Percentiles rank a stretch among this genome's conserved stretches.
phyloP scores from a whole-genome alignment of 2,797 vertebrate genomes.

The Gobionotothen gibberifrons region DNA sequence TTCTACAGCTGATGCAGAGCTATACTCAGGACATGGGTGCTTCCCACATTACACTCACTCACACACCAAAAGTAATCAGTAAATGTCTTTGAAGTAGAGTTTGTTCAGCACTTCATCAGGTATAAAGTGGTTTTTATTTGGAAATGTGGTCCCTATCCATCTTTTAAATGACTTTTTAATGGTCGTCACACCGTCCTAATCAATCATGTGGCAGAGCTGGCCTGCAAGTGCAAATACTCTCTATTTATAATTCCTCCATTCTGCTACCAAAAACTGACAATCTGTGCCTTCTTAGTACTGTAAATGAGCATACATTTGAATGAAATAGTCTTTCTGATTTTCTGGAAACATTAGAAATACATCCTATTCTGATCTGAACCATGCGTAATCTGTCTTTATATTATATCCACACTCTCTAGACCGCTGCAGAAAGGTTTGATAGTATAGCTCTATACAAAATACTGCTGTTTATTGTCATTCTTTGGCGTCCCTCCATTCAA shows the following conservation, averaged over 20 bases:
- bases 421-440: slow-evolving; percentile 21
- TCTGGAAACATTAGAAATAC: slow-evolving; percentile 42
- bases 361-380: slow-evolving; percentile 23
- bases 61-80: slow-evolving; percentile 77
- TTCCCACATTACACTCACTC: slow-evolving; percentile 69
- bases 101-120: slow-evolving; percentile 87
- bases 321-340: slow-evolving; percentile 44
- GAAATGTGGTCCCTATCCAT: slow-evolving; percentile 87
- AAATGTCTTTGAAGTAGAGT: slow-evolving; percentile 85
- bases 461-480: slow-evolving; percentile 49
- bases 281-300: slow-evolving; percentile 45
- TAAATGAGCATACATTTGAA: slow-evolving; percentile 36
- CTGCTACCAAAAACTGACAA: slow-evolving; percentile 62
- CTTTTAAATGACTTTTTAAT: slow-evolving; percentile 91
- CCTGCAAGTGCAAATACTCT: slow-evolving; percentile 77
- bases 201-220: slow-evolving; percentile 82
- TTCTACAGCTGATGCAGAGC: slow-evolving; percentile 53
- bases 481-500: slow-evolving; percentile 40
- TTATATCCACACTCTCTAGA: slow-evolving; percentile 12
- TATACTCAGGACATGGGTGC: slow-evolving; percentile 34
- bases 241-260: slow-evolving; percentile 80
- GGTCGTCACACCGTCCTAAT: slow-evolving; percentile 86
- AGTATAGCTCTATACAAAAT: slow-evolving; percentile 36
- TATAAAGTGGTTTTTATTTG: slow-evolving; percentile 88
- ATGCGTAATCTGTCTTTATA: slow-evolving; percentile 34